These are phyloP conservation scores for Paelopatides confundens DNA, from an alignment of 53 echinoderm and acorn worm species.

Conservation along the genomic window DNA sequence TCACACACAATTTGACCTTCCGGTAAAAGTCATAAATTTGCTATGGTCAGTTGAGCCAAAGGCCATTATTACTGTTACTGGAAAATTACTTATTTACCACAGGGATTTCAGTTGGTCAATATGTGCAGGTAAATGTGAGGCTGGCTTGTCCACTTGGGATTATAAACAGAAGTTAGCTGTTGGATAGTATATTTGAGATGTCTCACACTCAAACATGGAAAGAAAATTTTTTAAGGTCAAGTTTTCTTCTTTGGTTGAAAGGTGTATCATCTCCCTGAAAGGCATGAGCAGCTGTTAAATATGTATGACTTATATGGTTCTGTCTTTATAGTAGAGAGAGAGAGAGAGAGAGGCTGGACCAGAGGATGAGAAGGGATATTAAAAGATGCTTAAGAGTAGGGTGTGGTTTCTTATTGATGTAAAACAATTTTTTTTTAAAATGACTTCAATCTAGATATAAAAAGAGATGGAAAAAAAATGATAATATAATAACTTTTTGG, in stretches of 20 bases:
- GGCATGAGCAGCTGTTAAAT: conserved; percentile 33
- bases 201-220: conserved; percentile 7
- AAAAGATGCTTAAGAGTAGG: neutral
- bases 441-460: no score
- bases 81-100: conserved; percentile 42
- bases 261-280: conserved; percentile 12
- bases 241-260: neutral
- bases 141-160: conserved; percentile 21
- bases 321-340: neutral
- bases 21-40: conserved; percentile 31
- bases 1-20: conserved; percentile 7
- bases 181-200: neutral
- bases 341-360: no score
- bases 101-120: conserved; percentile 26
- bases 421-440: no score
- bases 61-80: conserved; percentile 28
- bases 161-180: conserved; percentile 1
- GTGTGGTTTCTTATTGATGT: neutral
- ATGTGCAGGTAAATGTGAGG: conserved; percentile 23
- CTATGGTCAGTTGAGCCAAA: conserved; percentile 41
- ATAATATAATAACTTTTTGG: no score
- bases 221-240: conserved; percentile 20
- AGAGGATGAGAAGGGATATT: neutral
- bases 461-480: no score
- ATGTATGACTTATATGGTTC: neutral